These are phyloP conservation scores for Eupithecia subfuscata DNA, from an alignment of 2,888 invertebrate species.

Conservation along the genomic window DNA sequence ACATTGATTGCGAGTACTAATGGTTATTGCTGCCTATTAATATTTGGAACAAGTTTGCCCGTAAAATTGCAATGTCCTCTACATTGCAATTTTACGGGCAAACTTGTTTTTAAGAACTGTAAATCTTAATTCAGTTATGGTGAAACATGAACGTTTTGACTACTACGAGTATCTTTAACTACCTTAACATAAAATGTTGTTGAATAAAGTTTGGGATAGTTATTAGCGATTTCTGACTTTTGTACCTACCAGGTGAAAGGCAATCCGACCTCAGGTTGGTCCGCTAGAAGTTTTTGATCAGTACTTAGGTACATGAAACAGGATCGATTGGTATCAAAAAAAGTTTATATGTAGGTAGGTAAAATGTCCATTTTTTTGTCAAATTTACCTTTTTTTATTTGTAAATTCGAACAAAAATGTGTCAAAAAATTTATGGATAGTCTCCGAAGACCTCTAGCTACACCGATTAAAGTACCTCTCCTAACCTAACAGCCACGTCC, in stretches of 20 bases:
- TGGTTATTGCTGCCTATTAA: neutral
- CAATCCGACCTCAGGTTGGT: too few species aligned
- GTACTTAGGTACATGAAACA: too few species aligned
- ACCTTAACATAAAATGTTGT: neutral
- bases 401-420: too few species aligned
- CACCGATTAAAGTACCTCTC: neutral
- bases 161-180: neutral
- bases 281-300: too few species aligned
- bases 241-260: neutral
- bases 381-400: too few species aligned
- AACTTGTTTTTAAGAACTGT: neutral
- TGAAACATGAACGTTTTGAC: constrained; percentile 1
- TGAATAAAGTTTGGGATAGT: neutral
- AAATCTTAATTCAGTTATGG: neutral
- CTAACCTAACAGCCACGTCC: neutral
- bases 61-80: neutral
- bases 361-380: too few species aligned
- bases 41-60: neutral
- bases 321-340: too few species aligned
- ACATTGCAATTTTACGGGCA: too few species aligned
- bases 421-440: neutral
- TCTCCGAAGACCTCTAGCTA: neutral
- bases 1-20: constrained; percentile 7
- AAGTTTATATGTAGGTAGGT: too few species aligned
- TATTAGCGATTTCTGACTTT: neutral